Percentiles rank a stretch among this genome's conserved stretches.
These are phyloP conservation scores for Polypedilum pembai DNA, from an alignment of 1,140 invertebrate genomes.

Conservation along the genomic window DNA sequence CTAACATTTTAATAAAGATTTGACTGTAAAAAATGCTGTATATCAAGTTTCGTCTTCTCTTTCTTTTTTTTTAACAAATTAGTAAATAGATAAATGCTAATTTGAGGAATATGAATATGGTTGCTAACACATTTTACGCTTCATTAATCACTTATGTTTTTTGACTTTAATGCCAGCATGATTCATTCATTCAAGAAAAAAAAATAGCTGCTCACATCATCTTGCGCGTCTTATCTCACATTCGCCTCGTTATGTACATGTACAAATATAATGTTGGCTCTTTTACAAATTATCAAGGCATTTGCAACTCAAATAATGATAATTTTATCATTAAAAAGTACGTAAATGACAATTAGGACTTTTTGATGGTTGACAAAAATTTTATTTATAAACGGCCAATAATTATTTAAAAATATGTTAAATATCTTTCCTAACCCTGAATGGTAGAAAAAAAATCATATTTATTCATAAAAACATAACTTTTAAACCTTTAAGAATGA, in stretches of 20 bases:
- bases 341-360: too few species aligned
- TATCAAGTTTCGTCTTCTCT: background rate
- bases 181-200: background rate
- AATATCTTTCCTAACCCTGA: too few species aligned
- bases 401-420: too few species aligned
- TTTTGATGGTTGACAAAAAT: too few species aligned
- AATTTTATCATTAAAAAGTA: too few species aligned
- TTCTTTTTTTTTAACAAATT: constrained; percentile 16
- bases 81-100: constrained; percentile 19
- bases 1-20: background rate
- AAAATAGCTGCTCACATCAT: background rate
- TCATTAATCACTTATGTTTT: constrained; percentile 10
- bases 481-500: background rate
- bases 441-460: too few species aligned
- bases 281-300: too few species aligned
- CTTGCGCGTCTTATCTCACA: background rate
- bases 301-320: too few species aligned
- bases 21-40: background rate
- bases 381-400: too few species aligned
- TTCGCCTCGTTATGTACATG: background rate
- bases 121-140: constrained; percentile 12
- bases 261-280: too few species aligned
- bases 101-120: constrained; percentile 6
- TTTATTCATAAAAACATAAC: too few species aligned
- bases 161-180: background rate